These are phyloP conservation scores for Dusona sp. DNA, from an alignment of 2,888 invertebrate species.

Conservation along the genomic window DNA sequence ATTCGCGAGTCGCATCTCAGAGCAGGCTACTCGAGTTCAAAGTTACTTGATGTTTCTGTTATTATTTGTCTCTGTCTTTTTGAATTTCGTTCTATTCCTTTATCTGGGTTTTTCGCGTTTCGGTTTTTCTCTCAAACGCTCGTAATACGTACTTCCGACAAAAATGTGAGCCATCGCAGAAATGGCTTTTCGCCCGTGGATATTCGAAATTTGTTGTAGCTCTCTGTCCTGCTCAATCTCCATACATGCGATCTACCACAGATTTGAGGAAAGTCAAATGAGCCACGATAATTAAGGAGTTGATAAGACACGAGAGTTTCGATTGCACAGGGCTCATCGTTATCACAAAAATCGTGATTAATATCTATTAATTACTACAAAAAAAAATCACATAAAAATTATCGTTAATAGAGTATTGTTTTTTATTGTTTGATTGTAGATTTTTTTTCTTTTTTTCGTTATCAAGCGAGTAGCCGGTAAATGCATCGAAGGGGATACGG, in stretches of 20 bases:
- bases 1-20: conserved; percentile 51
- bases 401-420: conserved; percentile 29
- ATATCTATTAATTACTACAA: conserved; percentile 28
- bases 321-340: conserved; percentile 58
- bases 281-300: conserved; percentile 52
- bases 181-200: conserved; percentile 65
- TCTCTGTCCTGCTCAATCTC: conserved; percentile 66
- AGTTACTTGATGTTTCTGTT: conserved; percentile 48
- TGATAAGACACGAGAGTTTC: conserved; percentile 44
- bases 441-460: conserved; percentile 20
- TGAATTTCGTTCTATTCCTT: neutral
- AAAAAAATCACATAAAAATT: conserved; percentile 21
- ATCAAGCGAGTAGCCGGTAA: conserved; percentile 52
- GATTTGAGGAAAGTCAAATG: conserved; percentile 64
- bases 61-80: conserved; percentile 4
- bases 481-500: conserved; percentile 34
- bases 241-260: conserved; percentile 68
- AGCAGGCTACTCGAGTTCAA: conserved; percentile 50
- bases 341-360: conserved; percentile 20
- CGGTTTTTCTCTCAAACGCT: conserved; percentile 47
- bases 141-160: conserved; percentile 66
- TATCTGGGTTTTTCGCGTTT: neutral
- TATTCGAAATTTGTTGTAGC: conserved; percentile 64
- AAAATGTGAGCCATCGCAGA: conserved; percentile 66
- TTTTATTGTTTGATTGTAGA: conserved; percentile 11